These are phyloP conservation scores for Sturmia bella DNA, from an alignment of 2,888 invertebrate genomes.

Conservation along the genomic window DNA sequence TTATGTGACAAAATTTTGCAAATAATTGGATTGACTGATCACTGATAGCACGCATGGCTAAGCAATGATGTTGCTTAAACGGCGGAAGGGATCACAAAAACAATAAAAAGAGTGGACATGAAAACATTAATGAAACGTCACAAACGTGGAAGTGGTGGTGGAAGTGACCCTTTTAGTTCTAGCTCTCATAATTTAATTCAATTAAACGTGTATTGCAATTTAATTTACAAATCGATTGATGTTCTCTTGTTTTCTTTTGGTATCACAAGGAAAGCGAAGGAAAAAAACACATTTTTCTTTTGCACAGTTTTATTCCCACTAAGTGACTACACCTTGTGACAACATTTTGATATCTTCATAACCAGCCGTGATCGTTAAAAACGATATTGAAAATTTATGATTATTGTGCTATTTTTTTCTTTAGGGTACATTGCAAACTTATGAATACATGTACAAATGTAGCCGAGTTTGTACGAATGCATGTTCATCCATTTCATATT, in stretches of 20 bases:
- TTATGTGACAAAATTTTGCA: conserved; percentile 82
- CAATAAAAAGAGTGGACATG: conserved; percentile 9
- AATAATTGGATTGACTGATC: conserved; percentile 82
- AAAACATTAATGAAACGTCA: conserved; percentile 6
- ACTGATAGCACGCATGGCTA: conserved; percentile 77
- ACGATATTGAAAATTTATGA: conserved; percentile 57
- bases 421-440: neutral
- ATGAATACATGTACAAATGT: too few species aligned
- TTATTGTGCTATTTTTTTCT: neutral
- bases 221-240: conserved; percentile 66
- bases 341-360: conserved; percentile 67
- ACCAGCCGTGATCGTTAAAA: conserved; percentile 39
- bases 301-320: neutral
- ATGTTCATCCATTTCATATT: too few species aligned
- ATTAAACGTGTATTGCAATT: conserved; percentile 79
- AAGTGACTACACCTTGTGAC: conserved; percentile 48
- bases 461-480: too few species aligned
- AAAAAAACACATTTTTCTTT: neutral
- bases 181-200: conserved; percentile 79
- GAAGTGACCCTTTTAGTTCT: conserved; percentile 52
- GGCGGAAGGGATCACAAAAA: conserved; percentile 32
- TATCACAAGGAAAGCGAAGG: neutral
- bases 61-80: conserved; percentile 51
- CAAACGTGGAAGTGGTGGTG: conserved; percentile 35
- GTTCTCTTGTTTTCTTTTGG: conserved; percentile 21